A percentile compares a stretch with the other conserved stretches of the same genome.
Conservation (phyloP, 2,888 invertebrate genomes). For the Drosophila vallismaia region DNA sequence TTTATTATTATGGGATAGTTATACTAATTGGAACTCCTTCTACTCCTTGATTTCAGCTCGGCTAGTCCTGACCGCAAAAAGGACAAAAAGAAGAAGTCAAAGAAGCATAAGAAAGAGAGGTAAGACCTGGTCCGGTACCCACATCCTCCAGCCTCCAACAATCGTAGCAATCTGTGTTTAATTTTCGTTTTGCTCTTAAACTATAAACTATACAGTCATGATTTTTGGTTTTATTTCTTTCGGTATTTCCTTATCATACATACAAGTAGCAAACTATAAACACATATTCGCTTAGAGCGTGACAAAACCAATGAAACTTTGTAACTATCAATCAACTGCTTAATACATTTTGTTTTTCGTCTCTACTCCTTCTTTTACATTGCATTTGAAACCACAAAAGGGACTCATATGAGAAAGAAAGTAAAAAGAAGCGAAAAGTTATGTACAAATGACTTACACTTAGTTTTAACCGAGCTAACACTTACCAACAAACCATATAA, state of each 20-base stretch:
- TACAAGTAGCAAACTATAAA: conserved; percentile 31
- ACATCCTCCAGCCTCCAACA: conserved; percentile 9
- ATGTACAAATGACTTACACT: conserved; percentile 72
- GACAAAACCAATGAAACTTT: conserved; percentile 67
- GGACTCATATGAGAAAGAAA: conserved; percentile 82
- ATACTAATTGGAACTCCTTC: not conserved
- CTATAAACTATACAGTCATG: conserved; percentile 28
- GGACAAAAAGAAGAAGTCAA: conserved; percentile 91
- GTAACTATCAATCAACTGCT: conserved; percentile 78
- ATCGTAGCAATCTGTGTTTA: conserved; percentile 51
- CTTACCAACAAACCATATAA: conserved; percentile 4
- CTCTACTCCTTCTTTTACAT: conserved; percentile 82
- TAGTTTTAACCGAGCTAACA: conserved; percentile 61
- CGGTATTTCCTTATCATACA: conserved; percentile 32
- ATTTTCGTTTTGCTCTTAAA: conserved; percentile 40
- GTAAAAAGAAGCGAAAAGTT: conserved; percentile 82
- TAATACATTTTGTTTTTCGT: conserved; percentile 81
- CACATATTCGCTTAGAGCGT: conserved; percentile 28
- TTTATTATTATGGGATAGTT: not conserved
- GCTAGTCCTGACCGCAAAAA: conserved; percentile 90
- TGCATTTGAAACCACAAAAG: conserved; percentile 80
- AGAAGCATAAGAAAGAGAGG: conserved; percentile 90
- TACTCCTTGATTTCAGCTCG: conserved; percentile 84
- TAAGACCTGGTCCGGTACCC: conserved; percentile 82
- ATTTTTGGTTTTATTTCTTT: conserved; percentile 24